These are phyloP conservation scores for Gymnarchus niloticus DNA, from an alignment of 2,113 vertebrate species.

Conservation along the genomic window DNA sequence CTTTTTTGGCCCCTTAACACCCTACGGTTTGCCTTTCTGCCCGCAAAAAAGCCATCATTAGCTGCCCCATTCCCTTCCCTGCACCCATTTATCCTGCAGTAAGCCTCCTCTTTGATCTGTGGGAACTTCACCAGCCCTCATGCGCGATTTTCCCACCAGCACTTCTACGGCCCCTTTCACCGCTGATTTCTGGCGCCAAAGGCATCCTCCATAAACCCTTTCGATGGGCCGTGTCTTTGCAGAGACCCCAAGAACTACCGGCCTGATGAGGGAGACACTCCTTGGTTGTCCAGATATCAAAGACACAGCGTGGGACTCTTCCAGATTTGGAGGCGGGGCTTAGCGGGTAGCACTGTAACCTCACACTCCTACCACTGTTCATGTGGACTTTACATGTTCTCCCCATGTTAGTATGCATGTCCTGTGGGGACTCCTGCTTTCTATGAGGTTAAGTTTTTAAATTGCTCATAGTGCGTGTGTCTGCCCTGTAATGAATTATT, in stretches of 20 bases:
- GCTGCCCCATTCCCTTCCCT: neutral
- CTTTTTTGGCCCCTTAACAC: neutral
- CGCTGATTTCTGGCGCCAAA: neutral
- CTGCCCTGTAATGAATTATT: neutral
- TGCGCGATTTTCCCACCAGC: neutral
- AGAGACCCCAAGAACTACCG: no score
- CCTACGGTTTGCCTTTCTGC: neutral
- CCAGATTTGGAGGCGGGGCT: no score
- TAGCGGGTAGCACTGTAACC: no score
- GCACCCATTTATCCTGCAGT: neutral
- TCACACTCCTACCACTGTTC: no score
- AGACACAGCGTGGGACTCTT: no score
- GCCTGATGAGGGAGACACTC: no score
- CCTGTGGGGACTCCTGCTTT: neutral
- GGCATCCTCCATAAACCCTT: neutral
- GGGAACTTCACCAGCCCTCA: neutral
- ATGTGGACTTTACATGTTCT: no score
- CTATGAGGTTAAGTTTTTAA: no score
- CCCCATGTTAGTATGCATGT: no score
- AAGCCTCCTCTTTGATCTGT: neutral
- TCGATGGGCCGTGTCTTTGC: no score
- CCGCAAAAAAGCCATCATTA: neutral
- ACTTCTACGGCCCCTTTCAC: neutral
- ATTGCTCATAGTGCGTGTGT: neutral
- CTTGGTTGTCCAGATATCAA: no score